phyloP scores from a whole-genome alignment of 2,797 vertebrate species.

The Cryptoprocta ferox region DNA sequence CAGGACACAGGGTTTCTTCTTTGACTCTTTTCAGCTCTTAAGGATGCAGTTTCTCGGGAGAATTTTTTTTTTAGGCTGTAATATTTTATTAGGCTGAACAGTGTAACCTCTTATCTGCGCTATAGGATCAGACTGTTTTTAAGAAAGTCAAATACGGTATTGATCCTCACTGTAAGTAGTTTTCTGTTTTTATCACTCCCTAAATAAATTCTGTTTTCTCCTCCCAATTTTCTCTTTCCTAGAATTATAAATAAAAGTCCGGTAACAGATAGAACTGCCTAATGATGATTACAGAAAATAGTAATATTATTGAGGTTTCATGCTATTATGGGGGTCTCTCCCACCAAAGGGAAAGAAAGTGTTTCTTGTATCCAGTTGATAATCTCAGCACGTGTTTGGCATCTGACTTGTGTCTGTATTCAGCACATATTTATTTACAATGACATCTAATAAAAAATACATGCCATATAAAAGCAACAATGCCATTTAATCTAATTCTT shows the following conservation, averaged over 20 bases:
- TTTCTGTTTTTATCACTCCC: background rate
- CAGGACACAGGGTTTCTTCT: background rate
- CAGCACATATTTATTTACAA: background rate
- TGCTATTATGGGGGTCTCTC: background rate
- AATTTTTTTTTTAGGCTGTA: background rate
- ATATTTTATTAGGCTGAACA: slow-evolving; percentile 8
- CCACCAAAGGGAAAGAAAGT: background rate
- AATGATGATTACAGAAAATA: background rate
- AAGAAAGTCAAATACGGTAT: background rate
- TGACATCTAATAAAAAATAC: background rate
- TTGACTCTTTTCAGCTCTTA: background rate
- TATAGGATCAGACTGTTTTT: background rate
- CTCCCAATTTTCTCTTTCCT: background rate
- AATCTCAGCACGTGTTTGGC: background rate
- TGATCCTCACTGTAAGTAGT: background rate
- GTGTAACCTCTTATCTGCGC: background rate
- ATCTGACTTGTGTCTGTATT: background rate
- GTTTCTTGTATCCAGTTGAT: background rate
- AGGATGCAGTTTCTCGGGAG: background rate
- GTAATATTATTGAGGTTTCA: background rate
- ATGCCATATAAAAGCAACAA: slow-evolving; percentile 3
- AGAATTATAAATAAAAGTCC: background rate
- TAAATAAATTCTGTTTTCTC: background rate
- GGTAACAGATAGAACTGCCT: background rate
- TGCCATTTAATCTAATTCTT: background rate